A percentile compares a stretch with the other conserved stretches of the same genome.
Conservation (phyloP, 2,797 vertebrate genomes). For the Pseudotriccus pelzelni region DNA sequence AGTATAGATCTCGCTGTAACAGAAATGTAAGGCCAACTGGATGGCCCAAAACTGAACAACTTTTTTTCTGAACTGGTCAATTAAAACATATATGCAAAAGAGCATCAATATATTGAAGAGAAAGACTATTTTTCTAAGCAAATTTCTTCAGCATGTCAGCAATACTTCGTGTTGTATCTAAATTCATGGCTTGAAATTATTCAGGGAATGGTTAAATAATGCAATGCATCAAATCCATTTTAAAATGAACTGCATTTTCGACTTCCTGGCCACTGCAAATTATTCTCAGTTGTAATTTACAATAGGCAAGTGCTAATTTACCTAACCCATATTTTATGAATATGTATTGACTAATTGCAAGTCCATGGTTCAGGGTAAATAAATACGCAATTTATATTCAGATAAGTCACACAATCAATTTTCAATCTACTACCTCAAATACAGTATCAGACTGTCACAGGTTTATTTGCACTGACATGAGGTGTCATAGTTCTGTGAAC, state of each 20-base stretch:
- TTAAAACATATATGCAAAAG: constrained; percentile 40
- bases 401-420: constrained; percentile 56
- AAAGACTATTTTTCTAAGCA: constrained; percentile 26
- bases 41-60: background rate
- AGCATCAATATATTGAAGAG: constrained; percentile 2
- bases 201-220: constrained; percentile 53
- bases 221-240: constrained; percentile 27
- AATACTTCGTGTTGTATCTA: background rate
- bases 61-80: constrained; percentile 9
- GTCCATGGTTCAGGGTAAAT: constrained; percentile 26
- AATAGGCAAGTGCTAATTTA: constrained; percentile 64
- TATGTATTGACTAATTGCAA: constrained; percentile 64
- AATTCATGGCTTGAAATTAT: constrained; percentile 63
- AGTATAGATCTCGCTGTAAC: background rate
- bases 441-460: constrained; percentile 25
- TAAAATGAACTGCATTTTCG: constrained; percentile 34
- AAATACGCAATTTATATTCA: constrained; percentile 52
- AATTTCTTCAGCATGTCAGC: constrained; percentile 34
- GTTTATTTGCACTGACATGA: constrained; percentile 41
- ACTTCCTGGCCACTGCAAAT: constrained; percentile 23
- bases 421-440: constrained; percentile 52
- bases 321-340: constrained; percentile 61
- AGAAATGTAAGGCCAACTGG: background rate
- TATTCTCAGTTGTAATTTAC: constrained; percentile 55
- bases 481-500: constrained; percentile 41